These are phyloP conservation scores for Brotogeris chrysoptera DNA, from an alignment of 2,797 vertebrate genomes.

Conservation along the genomic window DNA sequence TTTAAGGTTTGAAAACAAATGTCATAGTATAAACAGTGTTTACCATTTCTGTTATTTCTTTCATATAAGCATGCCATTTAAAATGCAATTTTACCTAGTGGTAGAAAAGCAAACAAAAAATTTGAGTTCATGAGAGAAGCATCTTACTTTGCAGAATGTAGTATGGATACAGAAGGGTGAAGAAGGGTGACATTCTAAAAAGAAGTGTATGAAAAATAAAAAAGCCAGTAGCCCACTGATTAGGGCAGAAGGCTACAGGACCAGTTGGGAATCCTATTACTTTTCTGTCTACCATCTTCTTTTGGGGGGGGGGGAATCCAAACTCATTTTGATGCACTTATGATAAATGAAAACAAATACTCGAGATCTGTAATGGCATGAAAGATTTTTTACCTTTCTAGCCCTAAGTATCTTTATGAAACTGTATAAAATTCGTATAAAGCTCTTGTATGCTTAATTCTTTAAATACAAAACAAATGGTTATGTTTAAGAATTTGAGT, in stretches of 20 bases:
- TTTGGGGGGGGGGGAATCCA: neutral
- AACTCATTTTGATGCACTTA: neutral
- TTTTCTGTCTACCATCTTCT: neutral
- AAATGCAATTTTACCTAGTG: neutral
- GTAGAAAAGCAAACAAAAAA: neutral
- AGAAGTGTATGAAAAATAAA: neutral
- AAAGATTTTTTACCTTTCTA: neutral
- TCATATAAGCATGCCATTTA: neutral
- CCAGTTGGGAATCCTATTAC: neutral
- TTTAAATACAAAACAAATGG: neutral
- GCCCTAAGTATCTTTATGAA: neutral
- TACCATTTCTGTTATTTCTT: neutral
- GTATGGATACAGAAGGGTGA: neutral
- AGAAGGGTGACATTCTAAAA: neutral
- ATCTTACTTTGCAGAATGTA: neutral
- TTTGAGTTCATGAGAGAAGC: neutral
- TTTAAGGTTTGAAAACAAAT: neutral
- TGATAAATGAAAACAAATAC: neutral
- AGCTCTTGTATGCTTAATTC: neutral
- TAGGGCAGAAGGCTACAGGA: neutral
- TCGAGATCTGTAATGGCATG: neutral
- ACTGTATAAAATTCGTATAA: neutral
- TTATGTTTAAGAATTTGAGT: neutral
- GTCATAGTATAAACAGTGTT: neutral
- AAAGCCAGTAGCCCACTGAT: neutral